A percentile compares a stretch with the other conserved stretches of the same genome.
phyloP scores from a whole-genome alignment of 1,140 invertebrate genomes.

The Ptiloglossa arizonensis region DNA sequence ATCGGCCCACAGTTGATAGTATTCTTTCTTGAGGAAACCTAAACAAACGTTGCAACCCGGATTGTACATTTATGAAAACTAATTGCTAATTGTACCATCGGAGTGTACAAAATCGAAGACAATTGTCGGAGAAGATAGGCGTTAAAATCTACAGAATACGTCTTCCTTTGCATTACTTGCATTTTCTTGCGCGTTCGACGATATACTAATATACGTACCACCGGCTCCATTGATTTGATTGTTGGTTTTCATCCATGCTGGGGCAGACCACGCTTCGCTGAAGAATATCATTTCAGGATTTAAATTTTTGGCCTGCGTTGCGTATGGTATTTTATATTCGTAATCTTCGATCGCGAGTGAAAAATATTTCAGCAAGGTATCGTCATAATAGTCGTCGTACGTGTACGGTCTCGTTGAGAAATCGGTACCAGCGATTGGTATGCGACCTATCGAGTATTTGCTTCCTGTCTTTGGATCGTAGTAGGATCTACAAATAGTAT shows the following conservation, averaged over 20 bases:
- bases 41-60: conserved; percentile 2
- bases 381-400: conserved; percentile 84
- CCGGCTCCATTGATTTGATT: conserved; percentile 71
- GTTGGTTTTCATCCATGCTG: conserved; percentile 96
- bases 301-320: conserved; percentile 67
- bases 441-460: conserved; percentile 84
- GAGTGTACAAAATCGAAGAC: too few species aligned
- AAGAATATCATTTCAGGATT: conserved; percentile 82
- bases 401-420: conserved; percentile 88
- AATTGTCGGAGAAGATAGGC: too few species aligned
- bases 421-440: conserved; percentile 87
- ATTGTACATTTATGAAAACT: too few species aligned
- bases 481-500: conserved; percentile 75
- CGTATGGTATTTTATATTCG: conserved; percentile 78
- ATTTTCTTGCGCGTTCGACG: neutral
- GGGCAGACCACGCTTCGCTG: conserved; percentile 91
- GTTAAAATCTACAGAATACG: too few species aligned
- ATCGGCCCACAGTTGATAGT: conserved; percentile 90
- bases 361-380: conserved; percentile 73
- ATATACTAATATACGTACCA: neutral
- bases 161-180: too few species aligned
- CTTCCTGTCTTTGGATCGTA: conserved; percentile 80
- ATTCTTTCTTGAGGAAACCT: conserved; percentile 85
- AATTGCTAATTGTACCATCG: too few species aligned
- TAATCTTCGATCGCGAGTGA: conserved; percentile 76